Percentiles rank a stretch among this genome's conserved stretches.
These are phyloP conservation scores for Papilio machaon DNA, from an alignment of 1,140 invertebrate genomes.

Conservation along the genomic window DNA sequence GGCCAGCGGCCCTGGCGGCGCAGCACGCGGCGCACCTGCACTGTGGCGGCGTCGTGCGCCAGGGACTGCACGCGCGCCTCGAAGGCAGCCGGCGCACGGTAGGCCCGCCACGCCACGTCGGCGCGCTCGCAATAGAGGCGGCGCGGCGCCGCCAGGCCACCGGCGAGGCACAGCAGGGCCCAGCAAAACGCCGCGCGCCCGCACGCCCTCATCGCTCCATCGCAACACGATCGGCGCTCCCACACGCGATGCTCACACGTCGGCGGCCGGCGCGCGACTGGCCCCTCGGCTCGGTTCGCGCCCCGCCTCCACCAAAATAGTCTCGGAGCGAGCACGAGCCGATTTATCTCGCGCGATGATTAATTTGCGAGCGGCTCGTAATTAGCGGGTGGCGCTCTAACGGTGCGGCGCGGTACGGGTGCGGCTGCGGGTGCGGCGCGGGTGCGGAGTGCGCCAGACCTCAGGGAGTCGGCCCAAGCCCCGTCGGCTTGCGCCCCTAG, in stretches of 20 bases:
- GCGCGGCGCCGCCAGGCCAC: slow-evolving; percentile 69
- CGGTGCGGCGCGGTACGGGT: slow-evolving; percentile 40
- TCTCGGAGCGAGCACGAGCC: slow-evolving; percentile 59
- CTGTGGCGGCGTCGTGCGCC: slow-evolving; percentile 68
- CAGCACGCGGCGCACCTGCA: slow-evolving; percentile 69
- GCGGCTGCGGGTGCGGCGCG: slow-evolving; percentile 24
- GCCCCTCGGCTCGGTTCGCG: slow-evolving; percentile 62
- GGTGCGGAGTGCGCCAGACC: neutral
- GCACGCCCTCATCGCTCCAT: slow-evolving; percentile 76
- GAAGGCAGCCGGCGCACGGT: slow-evolving; percentile 76
- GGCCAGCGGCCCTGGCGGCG: slow-evolving; percentile 72
- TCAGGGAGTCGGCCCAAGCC: neutral
- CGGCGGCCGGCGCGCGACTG: slow-evolving; percentile 75
- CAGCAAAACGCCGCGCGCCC: slow-evolving; percentile 75
- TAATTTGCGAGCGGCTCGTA: slow-evolving; percentile 71
- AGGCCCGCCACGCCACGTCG: slow-evolving; percentile 77
- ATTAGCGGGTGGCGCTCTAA: slow-evolving; percentile 63
- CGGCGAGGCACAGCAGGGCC: slow-evolving; percentile 69
- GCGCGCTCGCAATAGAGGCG: slow-evolving; percentile 77
- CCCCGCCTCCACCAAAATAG: slow-evolving; percentile 77
- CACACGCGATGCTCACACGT: slow-evolving; percentile 59
- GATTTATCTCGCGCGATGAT: slow-evolving; percentile 71
- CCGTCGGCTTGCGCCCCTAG: neutral
- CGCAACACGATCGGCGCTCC: slow-evolving; percentile 61
- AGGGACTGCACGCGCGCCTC: slow-evolving; percentile 76